These are phyloP conservation scores for Natator depressus DNA, from an alignment of 2,113 vertebrate species.

Conservation along the genomic window DNA sequence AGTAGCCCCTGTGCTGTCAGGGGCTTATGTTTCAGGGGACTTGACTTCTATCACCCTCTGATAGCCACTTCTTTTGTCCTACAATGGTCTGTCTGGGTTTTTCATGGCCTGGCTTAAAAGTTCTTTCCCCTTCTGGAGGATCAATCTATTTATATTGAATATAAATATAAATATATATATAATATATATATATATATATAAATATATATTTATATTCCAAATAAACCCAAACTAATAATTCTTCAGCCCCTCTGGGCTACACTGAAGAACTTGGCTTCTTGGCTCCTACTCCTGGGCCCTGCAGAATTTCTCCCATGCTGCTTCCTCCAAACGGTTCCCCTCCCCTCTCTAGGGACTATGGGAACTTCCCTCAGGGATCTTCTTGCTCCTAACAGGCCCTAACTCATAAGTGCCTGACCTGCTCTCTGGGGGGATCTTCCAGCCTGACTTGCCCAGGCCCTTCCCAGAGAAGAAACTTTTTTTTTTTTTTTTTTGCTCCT, in stretches of 20 bases:
- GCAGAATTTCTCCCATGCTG: not conserved
- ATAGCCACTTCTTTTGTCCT: no score
- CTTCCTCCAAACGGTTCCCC: not conserved
- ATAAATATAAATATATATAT: no score
- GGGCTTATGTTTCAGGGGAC: no score
- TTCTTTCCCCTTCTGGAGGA: not conserved
- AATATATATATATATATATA: no score
- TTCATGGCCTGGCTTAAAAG: not conserved
- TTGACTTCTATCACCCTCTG: no score
- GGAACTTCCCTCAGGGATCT: not conserved
- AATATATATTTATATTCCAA: no score
- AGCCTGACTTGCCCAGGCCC: not conserved
- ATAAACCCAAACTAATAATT: not conserved
- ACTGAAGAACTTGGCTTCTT: not conserved
- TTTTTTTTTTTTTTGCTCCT: not conserved
- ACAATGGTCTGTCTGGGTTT: no score
- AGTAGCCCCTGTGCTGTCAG: no score
- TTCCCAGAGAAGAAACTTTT: not conserved
- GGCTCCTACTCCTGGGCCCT: not conserved
- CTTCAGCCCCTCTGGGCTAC: not conserved
- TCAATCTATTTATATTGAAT: no score
- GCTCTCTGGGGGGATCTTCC: not conserved
- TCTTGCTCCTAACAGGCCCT: not conserved
- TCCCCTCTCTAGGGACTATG: not conserved
- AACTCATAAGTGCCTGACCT: not conserved